Conservation (phyloP, 2,888 invertebrate species). For the Eretmocerus hayati region DNA sequence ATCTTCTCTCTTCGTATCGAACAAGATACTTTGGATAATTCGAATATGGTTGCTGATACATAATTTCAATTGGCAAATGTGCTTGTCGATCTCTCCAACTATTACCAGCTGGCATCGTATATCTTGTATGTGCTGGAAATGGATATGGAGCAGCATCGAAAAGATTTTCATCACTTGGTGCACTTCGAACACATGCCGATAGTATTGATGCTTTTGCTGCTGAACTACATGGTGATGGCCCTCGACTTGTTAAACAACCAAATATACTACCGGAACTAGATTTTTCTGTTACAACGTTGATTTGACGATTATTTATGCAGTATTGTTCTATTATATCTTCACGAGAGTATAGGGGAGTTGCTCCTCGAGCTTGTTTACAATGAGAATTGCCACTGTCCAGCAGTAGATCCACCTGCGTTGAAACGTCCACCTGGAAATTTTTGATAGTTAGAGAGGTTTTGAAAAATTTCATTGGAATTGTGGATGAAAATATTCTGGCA, state of each 20-base stretch:
- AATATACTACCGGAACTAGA: constrained; percentile 64
- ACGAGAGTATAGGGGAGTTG: constrained; percentile 69
- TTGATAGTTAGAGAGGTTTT: no score
- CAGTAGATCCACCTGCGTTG: constrained; percentile 46
- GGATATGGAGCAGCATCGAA: constrained; percentile 55
- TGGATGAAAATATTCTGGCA: no score
- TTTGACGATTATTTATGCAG: constrained; percentile 85
- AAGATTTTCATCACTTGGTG: constrained; percentile 83
- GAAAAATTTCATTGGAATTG: no score
- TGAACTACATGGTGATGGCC: constrained; percentile 58
- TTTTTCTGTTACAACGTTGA: constrained; percentile 72
- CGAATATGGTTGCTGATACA: constrained; percentile 41
- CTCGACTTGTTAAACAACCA: constrained; percentile 76
- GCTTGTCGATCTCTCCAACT: background rate
- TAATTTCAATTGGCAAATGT: constrained; percentile 37
- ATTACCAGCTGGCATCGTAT: background rate
- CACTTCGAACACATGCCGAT: constrained; percentile 80
- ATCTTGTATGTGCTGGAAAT: constrained; percentile 1
- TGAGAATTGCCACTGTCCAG: constrained; percentile 45
- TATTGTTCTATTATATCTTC: constrained; percentile 89
- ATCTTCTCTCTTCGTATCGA: constrained; percentile 34
- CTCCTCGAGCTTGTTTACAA: constrained; percentile 39
- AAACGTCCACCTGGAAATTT: constrained; percentile 41
- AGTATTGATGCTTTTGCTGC: constrained; percentile 62
- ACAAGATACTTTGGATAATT: constrained; percentile 32